Evolutionary conservation across 2,888 invertebrate species (phyloP).

Genomic region (Ochropleura plecta): DNA sequence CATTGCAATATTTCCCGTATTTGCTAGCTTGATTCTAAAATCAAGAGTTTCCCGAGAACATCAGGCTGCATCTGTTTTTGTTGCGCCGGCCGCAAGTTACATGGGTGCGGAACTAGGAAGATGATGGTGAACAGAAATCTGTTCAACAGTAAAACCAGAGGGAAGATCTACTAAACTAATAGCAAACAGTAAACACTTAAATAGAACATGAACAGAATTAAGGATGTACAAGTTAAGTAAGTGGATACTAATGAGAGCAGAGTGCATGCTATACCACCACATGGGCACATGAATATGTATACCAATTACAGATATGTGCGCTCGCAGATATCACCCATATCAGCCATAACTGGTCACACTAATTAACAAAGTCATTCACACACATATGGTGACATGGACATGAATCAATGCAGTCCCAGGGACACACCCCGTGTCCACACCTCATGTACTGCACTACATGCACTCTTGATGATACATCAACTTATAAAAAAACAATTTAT

Average conservation of each 20-base stretch:
- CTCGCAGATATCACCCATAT: neutral
- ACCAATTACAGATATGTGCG: neutral
- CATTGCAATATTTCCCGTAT: neutral
- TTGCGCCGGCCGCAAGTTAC: neutral
- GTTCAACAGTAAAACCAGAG: neutral
- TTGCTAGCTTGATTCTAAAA: neutral
- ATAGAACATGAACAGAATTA: neutral
- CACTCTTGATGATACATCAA: neutral
- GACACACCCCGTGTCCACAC: neutral
- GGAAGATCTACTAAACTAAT: neutral
- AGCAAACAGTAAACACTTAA: neutral
- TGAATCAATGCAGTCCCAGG: conserved; percentile 23
- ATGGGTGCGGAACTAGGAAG: neutral
- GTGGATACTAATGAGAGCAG: conserved; percentile 1
- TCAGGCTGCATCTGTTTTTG: neutral
- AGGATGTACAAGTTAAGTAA: neutral
- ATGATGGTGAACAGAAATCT: neutral
- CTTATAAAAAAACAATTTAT: too few relatives aligned
- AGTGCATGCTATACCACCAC: neutral
- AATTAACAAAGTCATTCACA: conserved; percentile 72
- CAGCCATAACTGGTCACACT: conserved; percentile 43
- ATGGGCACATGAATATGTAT: neutral
- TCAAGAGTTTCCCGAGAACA: too few relatives aligned
- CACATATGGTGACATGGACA: conserved; percentile 51
- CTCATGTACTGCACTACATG: neutral